A percentile compares a stretch with the other conserved stretches of the same genome.
These are phyloP conservation scores for Drosophila fuyamai DNA, from an alignment of 1,140 invertebrate species.

Conservation along the genomic window DNA sequence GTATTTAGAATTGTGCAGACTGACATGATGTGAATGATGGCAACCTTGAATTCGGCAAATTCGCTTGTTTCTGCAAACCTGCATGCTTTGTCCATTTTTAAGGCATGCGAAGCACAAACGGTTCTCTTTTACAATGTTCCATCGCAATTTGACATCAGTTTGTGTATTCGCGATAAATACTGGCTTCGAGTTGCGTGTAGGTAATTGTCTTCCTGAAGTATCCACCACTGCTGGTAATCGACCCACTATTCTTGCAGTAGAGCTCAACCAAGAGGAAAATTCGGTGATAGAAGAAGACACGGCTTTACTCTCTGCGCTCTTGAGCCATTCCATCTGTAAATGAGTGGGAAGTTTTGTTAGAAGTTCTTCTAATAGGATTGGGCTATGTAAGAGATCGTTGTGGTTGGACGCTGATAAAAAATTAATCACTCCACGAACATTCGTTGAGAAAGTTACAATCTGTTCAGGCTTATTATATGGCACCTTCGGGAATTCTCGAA, in stretches of 20 bases:
- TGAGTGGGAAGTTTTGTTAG: conserved; percentile 6
- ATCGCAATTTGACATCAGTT: too few species aligned
- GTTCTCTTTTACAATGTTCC: too few species aligned
- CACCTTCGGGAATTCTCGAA: too few species aligned
- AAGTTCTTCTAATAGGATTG: conserved; percentile 11
- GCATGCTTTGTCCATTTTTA: too few species aligned
- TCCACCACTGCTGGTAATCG: not conserved
- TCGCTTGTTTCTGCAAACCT: not conserved
- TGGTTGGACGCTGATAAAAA: not conserved
- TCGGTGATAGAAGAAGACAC: too few species aligned
- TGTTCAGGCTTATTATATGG: conserved; percentile 1
- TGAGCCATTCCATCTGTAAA: too few species aligned
- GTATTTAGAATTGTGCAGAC: too few species aligned
- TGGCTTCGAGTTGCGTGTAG: not conserved
- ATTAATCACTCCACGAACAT: not conserved
- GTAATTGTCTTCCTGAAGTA: not conserved
- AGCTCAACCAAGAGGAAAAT: not conserved
- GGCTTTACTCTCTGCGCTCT: too few species aligned
- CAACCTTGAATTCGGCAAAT: not conserved
- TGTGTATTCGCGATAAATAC: not conserved
- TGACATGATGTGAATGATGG: too few species aligned
- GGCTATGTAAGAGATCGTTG: too few species aligned
- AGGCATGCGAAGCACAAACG: not conserved
- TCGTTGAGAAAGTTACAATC: conserved; percentile 1
- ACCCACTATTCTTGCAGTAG: too few species aligned